phyloP scores from a whole-genome alignment of 2,797 vertebrate species.

The Steatocranus sp. region DNA sequence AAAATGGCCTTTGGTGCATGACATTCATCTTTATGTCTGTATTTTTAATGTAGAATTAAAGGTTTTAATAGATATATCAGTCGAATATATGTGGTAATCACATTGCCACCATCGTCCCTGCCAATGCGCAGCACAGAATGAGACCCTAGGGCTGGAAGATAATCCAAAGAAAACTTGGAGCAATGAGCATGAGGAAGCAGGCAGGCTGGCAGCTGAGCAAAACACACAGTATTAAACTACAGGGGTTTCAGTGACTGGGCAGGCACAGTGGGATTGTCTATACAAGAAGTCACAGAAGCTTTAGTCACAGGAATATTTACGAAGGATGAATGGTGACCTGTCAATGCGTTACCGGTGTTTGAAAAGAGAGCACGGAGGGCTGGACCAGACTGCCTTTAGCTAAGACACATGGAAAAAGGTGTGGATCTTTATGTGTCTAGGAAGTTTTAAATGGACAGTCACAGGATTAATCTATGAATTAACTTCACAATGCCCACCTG shows the following conservation, averaged over 20 bases:
- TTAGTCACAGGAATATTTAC: not conserved
- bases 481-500: not conserved
- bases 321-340: not conserved
- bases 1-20: not conserved
- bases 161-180: not conserved
- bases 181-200: not conserved
- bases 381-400: not conserved
- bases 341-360: not conserved
- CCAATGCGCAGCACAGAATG: not conserved
- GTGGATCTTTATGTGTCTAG: not conserved
- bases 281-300: not conserved
- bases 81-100: not conserved
- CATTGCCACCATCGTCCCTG: not conserved
- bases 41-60: not conserved
- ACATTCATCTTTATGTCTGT: not conserved
- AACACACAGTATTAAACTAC: not conserved
- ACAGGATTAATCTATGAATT: not conserved
- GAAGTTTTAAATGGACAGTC: not conserved
- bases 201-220: not conserved
- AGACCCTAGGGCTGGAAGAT: rapidly evolving
- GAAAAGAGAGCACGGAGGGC: not conserved
- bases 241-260: not conserved
- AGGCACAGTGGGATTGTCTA: not conserved
- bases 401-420: not conserved
- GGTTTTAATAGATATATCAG: not conserved